phyloP scores from a whole-genome alignment of 2,797 vertebrate species.

The Epinephelus awoara region DNA sequence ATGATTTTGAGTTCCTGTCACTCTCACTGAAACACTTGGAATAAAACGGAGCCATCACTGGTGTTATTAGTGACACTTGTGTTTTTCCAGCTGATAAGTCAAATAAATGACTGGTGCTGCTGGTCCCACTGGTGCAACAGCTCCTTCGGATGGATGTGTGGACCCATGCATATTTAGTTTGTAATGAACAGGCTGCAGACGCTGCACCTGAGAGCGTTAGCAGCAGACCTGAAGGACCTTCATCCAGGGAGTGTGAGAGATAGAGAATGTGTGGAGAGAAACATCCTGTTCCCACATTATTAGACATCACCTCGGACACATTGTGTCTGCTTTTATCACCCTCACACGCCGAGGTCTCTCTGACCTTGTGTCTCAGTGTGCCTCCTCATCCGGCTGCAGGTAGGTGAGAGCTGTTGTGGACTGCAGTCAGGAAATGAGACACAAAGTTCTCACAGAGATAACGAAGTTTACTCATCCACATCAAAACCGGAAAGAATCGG shows the following conservation, averaged over 20 bases:
- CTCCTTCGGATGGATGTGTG: neutral
- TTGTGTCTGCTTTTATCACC: conserved; percentile 34
- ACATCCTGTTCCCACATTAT: conserved; percentile 54
- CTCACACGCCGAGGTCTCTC: neutral
- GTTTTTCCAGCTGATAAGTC: no score
- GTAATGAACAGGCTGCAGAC: neutral
- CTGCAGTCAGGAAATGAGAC: conserved; percentile 33
- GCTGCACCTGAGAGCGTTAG: neutral
- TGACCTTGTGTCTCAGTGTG: conserved; percentile 48
- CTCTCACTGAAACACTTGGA: no score
- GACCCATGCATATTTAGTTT: neutral
- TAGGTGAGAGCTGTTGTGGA: conserved; percentile 23
- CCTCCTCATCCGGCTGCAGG: conserved; percentile 61
- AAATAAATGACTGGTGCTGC: no score
- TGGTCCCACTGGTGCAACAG: neutral
- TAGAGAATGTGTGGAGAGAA: conserved; percentile 43
- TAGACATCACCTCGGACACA: conserved; percentile 31
- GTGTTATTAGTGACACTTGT: no score
- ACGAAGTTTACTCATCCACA: conserved; percentile 5
- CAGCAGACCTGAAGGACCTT: conserved; percentile 5
- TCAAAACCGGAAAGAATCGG: conserved; percentile 19
- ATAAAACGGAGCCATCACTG: no score
- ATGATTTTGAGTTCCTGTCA: no score
- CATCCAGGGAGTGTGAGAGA: conserved; percentile 51
- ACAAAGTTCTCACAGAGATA: conserved; percentile 64